Percentiles rank a stretch among this genome's conserved stretches.
Evolutionary conservation across 2,797 vertebrate species (phyloP).

Genomic region (Xenopus petersii): DNA sequence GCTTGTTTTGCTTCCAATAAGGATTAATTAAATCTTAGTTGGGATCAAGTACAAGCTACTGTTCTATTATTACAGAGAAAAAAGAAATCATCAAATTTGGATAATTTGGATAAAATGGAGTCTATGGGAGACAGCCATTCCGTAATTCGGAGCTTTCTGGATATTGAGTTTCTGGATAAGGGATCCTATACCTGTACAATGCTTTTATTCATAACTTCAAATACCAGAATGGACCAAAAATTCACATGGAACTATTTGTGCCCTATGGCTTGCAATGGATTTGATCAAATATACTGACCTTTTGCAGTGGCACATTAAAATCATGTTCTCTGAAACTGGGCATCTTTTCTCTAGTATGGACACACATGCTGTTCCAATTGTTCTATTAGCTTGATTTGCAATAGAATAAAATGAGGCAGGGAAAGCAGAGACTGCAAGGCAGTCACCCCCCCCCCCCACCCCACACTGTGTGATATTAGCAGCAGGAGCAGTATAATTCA

Average conservation of each 20-base stretch:
- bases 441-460: not conserved
- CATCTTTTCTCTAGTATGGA: conserved; percentile 20
- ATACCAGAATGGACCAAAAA: conserved; percentile 4
- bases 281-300: conserved; percentile 17
- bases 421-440: conserved; percentile 10
- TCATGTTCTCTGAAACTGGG: conserved; percentile 21
- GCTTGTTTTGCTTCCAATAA: no score
- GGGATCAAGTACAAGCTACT: no score
- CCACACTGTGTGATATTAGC: conserved; percentile 31
- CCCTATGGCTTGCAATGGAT: conserved; percentile 1
- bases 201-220: conserved; percentile 7
- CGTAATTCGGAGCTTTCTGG: no score
- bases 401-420: conserved; percentile 10
- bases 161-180: no score
- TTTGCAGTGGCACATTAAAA: conserved; percentile 16
- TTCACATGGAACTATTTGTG: conserved; percentile 1
- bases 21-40: no score
- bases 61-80: no score
- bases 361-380: conserved; percentile 33
- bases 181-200: not conserved
- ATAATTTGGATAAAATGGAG: no score
- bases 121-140: no score
- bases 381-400: conserved; percentile 24
- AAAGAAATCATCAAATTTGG: no score
- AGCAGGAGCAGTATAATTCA: conserved; percentile 37